Percentiles rank a stretch among this genome's conserved stretches.
Conservation (phyloP, 1,140 invertebrate genomes). For the Drosophila tani region DNA sequence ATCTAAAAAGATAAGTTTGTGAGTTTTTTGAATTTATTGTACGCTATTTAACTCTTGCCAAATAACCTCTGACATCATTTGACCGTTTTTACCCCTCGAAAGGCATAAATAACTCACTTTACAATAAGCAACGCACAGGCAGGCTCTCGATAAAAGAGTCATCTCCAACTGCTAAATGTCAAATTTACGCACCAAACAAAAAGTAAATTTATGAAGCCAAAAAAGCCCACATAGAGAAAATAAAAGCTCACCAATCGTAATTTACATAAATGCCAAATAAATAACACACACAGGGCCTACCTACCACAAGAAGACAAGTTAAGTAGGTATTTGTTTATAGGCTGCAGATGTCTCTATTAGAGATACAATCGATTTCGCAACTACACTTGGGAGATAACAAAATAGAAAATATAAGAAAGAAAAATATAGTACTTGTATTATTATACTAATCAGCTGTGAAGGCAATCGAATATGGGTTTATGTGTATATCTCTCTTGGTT, state of each 20-base stretch:
- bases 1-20: background rate
- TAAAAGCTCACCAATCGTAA: constrained; percentile 22
- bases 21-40: background rate
- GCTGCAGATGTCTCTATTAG: constrained; percentile 39
- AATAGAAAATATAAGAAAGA: background rate
- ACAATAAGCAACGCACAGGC: constrained; percentile 15
- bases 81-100: constrained; percentile 12
- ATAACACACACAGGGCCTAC: constrained; percentile 20
- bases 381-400: background rate
- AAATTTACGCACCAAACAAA: constrained; percentile 51
- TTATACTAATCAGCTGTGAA: constrained; percentile 16
- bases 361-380: constrained; percentile 29
- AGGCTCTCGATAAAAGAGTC: constrained; percentile 58
- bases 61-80: constrained; percentile 55
- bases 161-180: constrained; percentile 67
- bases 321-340: constrained; percentile 41
- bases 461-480: background rate
- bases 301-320: constrained; percentile 18
- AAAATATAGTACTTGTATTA: background rate
- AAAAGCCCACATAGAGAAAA: constrained; percentile 28
- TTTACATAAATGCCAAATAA: constrained; percentile 28
- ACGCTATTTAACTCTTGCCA: constrained; percentile 1
- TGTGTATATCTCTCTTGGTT: constrained; percentile 1
- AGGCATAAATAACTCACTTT: constrained; percentile 60
- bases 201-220: constrained; percentile 55